phyloP scores from a whole-genome alignment of 2,113 vertebrate genomes.

The Cacatua alba region DNA sequence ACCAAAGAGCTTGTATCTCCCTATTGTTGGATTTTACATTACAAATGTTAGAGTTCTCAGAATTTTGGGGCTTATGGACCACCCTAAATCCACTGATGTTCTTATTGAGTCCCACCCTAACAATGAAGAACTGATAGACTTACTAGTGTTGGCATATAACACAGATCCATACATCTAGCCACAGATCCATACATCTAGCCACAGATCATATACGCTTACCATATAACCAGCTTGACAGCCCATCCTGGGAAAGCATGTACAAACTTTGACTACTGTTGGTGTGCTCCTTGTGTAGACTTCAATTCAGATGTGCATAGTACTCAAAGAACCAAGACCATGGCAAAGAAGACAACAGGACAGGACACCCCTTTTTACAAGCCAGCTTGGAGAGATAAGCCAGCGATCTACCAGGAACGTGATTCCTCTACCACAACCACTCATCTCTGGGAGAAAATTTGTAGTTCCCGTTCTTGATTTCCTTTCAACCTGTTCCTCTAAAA shows the following conservation, averaged over 20 bases:
- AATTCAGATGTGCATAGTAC: neutral
- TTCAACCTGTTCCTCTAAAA: slow-evolving; percentile 68
- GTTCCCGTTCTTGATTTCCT: slow-evolving; percentile 46
- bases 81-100: neutral
- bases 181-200: slow-evolving; percentile 26
- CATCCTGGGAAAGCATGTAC: slow-evolving; percentile 42
- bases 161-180: neutral
- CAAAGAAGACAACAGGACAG: neutral
- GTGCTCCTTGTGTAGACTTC: slow-evolving; percentile 28
- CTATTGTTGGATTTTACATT: neutral
- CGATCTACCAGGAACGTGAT: neutral
- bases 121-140: neutral
- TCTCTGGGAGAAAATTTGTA: slow-evolving; percentile 30
- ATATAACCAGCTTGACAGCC: slow-evolving; percentile 45
- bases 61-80: neutral
- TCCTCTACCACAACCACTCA: slow-evolving; percentile 1
- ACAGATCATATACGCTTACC: slow-evolving; percentile 29
- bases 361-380: neutral
- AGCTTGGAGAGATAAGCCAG: neutral
- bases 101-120: neutral
- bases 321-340: neutral
- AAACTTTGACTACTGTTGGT: slow-evolving; percentile 41
- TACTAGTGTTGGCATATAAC: neutral
- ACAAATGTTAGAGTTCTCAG: neutral
- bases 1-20: neutral